Conservation (phyloP, 2,113 vertebrate genomes). For the Excalfactoria chinensis region DNA sequence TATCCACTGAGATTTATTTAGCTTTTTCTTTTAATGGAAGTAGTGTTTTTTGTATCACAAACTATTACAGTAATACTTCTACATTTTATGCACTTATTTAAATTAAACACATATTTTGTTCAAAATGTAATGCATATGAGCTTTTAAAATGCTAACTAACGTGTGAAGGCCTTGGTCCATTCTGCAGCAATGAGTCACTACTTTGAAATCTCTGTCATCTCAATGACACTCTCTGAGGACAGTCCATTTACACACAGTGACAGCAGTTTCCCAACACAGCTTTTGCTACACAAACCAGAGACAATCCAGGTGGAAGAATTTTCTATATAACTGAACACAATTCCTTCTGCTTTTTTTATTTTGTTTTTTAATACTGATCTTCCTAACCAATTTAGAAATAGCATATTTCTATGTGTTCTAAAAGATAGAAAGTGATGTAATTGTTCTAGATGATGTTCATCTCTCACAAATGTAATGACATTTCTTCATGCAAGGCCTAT, state of each 20-base stretch:
- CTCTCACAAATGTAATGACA: background rate
- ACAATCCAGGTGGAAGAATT: background rate
- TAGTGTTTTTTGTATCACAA: background rate
- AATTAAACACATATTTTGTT: background rate
- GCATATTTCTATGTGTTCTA: background rate
- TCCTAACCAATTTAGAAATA: background rate
- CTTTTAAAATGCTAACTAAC: background rate
- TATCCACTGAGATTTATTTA: background rate
- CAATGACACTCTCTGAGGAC: background rate
- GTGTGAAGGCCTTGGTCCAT: background rate
- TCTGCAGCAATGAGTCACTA: background rate
- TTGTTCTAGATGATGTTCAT: background rate
- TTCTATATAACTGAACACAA: background rate
- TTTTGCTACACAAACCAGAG: background rate
- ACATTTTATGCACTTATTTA: background rate
- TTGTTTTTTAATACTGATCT: background rate
- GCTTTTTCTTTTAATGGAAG: background rate
- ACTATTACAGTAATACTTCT: background rate
- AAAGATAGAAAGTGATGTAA: background rate
- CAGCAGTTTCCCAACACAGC: background rate
- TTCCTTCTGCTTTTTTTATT: background rate
- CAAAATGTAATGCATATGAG: background rate
- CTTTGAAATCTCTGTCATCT: background rate
- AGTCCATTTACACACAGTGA: background rate
- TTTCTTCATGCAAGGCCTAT: background rate